Percentiles rank a stretch among this genome's conserved stretches.
Conservation (phyloP, 2,113 vertebrate genomes). For the Agelaius phoeniceus region DNA sequence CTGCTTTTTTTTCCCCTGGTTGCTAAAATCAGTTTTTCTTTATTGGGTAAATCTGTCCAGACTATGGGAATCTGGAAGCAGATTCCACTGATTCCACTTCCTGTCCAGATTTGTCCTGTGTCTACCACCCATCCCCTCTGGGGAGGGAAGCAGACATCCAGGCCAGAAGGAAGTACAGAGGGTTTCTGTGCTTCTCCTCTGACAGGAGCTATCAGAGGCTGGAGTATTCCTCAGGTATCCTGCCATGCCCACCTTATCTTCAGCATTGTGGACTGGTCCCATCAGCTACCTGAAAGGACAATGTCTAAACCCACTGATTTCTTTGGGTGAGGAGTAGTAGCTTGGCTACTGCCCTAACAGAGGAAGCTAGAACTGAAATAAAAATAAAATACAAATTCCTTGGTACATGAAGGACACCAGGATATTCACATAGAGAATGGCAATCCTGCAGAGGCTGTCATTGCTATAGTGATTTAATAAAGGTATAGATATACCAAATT, state of each 20-base stretch:
- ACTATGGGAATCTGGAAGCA: neutral
- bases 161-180: neutral
- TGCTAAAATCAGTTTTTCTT: neutral
- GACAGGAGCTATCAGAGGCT: neutral
- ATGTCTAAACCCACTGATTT: neutral
- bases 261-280: too few species aligned
- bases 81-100: neutral
- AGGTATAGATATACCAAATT: neutral
- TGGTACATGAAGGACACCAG: neutral
- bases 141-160: neutral
- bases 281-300: neutral
- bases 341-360: neutral
- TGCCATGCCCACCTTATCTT: neutral
- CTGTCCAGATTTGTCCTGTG: neutral
- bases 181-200: neutral
- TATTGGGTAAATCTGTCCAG: neutral
- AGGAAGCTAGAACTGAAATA: neutral
- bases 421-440: neutral
- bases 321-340: neutral
- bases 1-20: neutral
- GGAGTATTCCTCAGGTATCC: neutral
- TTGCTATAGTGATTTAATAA: neutral
- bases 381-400: neutral
- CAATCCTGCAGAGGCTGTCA: neutral
- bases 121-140: neutral